phyloP scores from a whole-genome alignment of 2,888 invertebrate genomes.

The Ethmia dodecea region DNA sequence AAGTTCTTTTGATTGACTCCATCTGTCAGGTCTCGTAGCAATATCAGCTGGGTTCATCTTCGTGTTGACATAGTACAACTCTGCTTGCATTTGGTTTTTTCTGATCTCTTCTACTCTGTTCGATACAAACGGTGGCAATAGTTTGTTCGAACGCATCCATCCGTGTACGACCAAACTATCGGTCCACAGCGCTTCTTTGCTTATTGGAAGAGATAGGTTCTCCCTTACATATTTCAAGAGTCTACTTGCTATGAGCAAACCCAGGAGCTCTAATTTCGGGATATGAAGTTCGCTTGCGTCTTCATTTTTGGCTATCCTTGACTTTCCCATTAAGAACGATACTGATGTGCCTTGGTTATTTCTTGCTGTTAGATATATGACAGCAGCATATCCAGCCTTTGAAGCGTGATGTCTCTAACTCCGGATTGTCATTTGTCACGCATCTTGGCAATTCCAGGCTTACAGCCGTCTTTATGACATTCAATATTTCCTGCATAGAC shows the following conservation, averaged over 20 bases:
- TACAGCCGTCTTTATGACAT: background rate
- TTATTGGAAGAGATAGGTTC: background rate
- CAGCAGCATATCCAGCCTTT: conserved; percentile 6
- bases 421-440: background rate
- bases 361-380: background rate
- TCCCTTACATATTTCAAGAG: conserved; percentile 7
- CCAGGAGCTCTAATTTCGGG: conserved; percentile 11
- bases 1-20: too few relatives aligned
- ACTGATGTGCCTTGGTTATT: background rate
- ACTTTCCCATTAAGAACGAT: conserved; percentile 6
- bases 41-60: conserved; percentile 1
- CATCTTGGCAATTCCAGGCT: background rate
- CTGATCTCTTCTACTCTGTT: conserved; percentile 15
- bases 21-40: conserved; percentile 3
- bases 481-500: background rate
- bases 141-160: conserved; percentile 13
- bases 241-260: conserved; percentile 11
- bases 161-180: conserved; percentile 13
- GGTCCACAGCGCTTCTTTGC: conserved; percentile 10
- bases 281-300: conserved; percentile 6
- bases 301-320: conserved; percentile 3
- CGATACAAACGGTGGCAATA: conserved; percentile 15
- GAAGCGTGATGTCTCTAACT: background rate
- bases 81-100: background rate
- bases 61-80: background rate